These are phyloP conservation scores for Lichenostomus cassidix DNA, from an alignment of 2,113 vertebrate genomes.

Conservation along the genomic window DNA sequence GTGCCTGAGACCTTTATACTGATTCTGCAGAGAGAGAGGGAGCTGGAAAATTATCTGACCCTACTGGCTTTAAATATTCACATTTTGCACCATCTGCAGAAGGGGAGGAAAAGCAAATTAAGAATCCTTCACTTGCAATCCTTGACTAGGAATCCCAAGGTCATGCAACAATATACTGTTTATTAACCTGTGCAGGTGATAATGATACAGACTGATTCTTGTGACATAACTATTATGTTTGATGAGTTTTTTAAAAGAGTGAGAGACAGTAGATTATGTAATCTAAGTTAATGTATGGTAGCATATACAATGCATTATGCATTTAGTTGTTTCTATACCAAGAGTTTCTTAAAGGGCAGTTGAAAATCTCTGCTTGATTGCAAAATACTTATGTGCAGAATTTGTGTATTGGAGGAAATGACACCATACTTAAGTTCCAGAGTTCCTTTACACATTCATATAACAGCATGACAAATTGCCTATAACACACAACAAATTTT, in stretches of 20 bases:
- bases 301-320: not conserved
- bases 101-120: not conserved
- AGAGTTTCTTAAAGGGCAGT: not conserved
- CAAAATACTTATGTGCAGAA: not conserved
- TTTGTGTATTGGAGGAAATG: not conserved
- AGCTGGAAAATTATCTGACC: not conserved
- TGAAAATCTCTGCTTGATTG: not conserved
- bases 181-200: not conserved
- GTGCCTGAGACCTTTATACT: not conserved
- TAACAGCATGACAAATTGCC: not conserved
- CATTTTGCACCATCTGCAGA: not conserved
- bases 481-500: not conserved
- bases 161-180: not conserved
- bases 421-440: not conserved
- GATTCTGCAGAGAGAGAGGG: not conserved
- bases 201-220: not conserved
- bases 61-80: not conserved
- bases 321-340: not conserved
- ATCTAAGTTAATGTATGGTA: not conserved
- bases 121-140: not conserved
- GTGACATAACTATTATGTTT: not conserved
- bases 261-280: not conserved
- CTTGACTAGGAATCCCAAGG: not conserved
- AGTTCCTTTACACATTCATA: not conserved
- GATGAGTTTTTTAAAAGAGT: not conserved